These are phyloP conservation scores for Chloropsis hardwickii DNA, from an alignment of 2,113 vertebrate species.

Conservation along the genomic window DNA sequence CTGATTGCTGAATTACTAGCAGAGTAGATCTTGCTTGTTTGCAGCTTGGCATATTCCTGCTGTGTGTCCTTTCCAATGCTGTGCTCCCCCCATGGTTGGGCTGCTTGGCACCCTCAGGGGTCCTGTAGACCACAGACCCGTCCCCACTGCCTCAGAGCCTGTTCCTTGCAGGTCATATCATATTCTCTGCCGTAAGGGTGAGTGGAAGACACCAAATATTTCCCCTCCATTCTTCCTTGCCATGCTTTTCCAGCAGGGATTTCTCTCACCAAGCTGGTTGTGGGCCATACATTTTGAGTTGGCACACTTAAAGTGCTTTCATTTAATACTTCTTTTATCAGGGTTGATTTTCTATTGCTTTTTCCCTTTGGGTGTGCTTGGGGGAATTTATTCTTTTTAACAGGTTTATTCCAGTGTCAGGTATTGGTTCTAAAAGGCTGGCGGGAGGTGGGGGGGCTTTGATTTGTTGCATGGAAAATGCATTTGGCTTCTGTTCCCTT, in stretches of 20 bases:
- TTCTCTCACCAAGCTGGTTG: not conserved
- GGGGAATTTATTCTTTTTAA: slow-evolving; percentile 37
- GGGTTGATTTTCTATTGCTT: not conserved
- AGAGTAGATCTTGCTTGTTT: not conserved
- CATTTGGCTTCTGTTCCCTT: not conserved
- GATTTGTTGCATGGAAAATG: slow-evolving; percentile 7
- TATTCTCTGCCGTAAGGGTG: accelerated
- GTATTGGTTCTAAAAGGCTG: not conserved
- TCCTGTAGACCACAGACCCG: not conserved
- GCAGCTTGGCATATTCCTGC: not conserved
- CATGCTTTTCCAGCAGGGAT: not conserved
- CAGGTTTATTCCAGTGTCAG: not conserved
- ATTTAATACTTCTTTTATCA: not conserved
- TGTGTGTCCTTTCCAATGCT: not conserved
- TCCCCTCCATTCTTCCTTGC: not conserved
- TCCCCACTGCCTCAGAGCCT: not conserved
- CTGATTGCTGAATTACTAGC: not conserved
- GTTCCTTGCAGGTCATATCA: not conserved
- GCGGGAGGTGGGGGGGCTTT: not conserved
- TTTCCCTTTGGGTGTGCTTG: not conserved
- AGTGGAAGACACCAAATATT: not conserved
- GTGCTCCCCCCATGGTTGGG: accelerated
- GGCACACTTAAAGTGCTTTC: not conserved
- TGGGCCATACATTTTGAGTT: not conserved
- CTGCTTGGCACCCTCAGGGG: not conserved